Base-by-base conservation (phyloP, 2,113 vertebrate species). In the Zosterops borbonicus region DNA sequence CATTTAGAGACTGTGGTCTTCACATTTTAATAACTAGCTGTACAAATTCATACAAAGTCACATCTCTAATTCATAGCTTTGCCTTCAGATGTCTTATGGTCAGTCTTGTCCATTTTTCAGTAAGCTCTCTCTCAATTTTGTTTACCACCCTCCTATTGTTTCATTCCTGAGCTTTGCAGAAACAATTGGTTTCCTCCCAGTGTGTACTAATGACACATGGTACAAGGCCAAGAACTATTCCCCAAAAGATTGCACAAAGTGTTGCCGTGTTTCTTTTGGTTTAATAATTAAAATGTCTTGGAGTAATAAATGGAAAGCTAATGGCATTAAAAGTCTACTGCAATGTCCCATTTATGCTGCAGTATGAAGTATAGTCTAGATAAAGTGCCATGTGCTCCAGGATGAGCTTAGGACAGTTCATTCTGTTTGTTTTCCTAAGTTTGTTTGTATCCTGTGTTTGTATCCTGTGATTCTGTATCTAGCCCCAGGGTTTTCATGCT, bases 361-460 rank as follows among this genome's bases (percentile, higher is more conserved):
- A 39, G 29, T n/a, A 44, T 27, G 35, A 78, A 56, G 41, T 11
- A 5, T 2, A n/a, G 14, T 6, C 17, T 53, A 19, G 47, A 11
- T 56, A 42, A 70, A 21, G 15, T 42, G 19, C 31, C 14, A 3
- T 5, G 56, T 65, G n/a, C 70, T 55, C 47, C 31, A 52, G 74
- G 24, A 78, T 23, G 69, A 68, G 25, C 44, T 90, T 58, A 50
- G 67, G 49, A 52, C 42, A 49, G 64, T 23, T 78, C 16, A 37
- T 83, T 78, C 35, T 0, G 10, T 92, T 84, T 71, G 35, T 89
- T 94, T 84, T 84, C 65, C n/a, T 37, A 83, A 68, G 49, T 84
- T 86, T 88, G 68, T 95, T 90, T 81, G 69, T 58, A 81, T 85
- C 84, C 63, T 90, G 60, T 83, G 59, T 95, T 90, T 81, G 68